Evolutionary conservation across 2,113 vertebrate genomes (phyloP).

Genomic region (Hepsetus odoe): DNA sequence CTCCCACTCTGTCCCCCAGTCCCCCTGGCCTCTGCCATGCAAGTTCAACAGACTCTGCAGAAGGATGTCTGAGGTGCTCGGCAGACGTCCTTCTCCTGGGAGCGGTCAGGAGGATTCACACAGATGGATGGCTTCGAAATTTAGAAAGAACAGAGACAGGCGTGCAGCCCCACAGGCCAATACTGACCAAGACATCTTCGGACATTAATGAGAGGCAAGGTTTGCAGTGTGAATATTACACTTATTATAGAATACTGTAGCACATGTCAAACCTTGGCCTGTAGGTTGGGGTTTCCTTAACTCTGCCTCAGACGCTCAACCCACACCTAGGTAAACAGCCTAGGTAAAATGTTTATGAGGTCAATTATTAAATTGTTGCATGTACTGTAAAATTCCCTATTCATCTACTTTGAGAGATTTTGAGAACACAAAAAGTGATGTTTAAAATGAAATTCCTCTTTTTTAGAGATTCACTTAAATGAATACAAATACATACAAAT

Average conservation of each 20-base stretch:
- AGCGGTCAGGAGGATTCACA: conserved; percentile 48
- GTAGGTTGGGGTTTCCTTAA: background rate
- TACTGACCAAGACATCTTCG: conserved; percentile 5
- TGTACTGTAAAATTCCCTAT: too few relatives aligned
- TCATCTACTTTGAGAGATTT: too few relatives aligned
- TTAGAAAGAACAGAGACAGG: conserved; percentile 7
- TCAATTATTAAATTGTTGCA: too few relatives aligned
- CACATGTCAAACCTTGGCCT: background rate
- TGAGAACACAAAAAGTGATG: too few relatives aligned
- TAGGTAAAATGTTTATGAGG: too few relatives aligned
- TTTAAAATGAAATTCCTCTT: too few relatives aligned
- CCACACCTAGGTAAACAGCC: too few relatives aligned
- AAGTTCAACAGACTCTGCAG: too few relatives aligned
- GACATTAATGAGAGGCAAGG: conserved; percentile 22
- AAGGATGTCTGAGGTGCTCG: too few relatives aligned
- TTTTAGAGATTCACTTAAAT: too few relatives aligned
- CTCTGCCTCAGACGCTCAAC: too few relatives aligned
- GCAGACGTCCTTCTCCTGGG: conserved; percentile 27
- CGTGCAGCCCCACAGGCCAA: background rate
- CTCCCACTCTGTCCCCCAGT: conserved; percentile 5
- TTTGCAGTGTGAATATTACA: background rate
- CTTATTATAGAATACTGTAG: conserved; percentile 4
- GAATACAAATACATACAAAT: too few relatives aligned
- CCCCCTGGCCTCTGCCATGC: background rate
- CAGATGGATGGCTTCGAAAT: background rate